A percentile compares a stretch with the other conserved stretches of the same genome.
phyloP scores from a whole-genome alignment of 2,797 vertebrate genomes.

The Dallia pectoralis region DNA sequence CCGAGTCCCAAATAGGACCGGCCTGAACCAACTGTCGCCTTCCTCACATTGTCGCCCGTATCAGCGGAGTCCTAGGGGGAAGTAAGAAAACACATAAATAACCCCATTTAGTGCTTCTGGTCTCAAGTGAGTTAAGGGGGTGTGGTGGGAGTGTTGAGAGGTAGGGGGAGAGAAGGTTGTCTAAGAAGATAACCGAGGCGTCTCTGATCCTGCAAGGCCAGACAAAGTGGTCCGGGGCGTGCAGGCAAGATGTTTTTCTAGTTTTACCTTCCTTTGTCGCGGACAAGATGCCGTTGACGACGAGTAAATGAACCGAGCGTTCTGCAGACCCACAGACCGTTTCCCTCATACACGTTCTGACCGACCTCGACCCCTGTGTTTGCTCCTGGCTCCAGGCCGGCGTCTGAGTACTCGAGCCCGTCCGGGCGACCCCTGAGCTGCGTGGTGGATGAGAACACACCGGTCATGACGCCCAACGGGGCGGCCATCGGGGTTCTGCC shows the following conservation, averaged over 20 bases:
- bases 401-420: slow-evolving; percentile 92
- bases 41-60: slow-evolving; percentile 59
- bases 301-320: too few relatives aligned
- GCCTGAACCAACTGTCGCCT: slow-evolving; percentile 66
- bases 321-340: neutral
- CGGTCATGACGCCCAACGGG: slow-evolving; percentile 83
- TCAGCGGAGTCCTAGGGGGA: slow-evolving; percentile 53
- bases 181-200: slow-evolving; percentile 58
- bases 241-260: too few relatives aligned
- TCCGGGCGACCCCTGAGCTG: slow-evolving; percentile 91
- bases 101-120: slow-evolving; percentile 14
- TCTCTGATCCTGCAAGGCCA: slow-evolving; percentile 47
- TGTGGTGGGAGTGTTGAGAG: neutral
- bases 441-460: slow-evolving; percentile 92
- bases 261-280: too few relatives aligned
- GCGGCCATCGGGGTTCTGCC: slow-evolving; percentile 84
- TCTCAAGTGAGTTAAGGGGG: neutral
- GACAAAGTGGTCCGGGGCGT: slow-evolving; percentile 37
- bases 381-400: slow-evolving; percentile 71
- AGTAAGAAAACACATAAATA: slow-evolving; percentile 56
- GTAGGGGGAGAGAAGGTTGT: slow-evolving; percentile 13
- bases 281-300: too few relatives aligned
- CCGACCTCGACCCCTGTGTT: too few relatives aligned
- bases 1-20: slow-evolving; percentile 33
- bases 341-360: neutral